A percentile compares a stretch with the other conserved stretches of the same genome.
Evolutionary conservation across 2,888 invertebrate species (phyloP).

Genomic region (Smittia sp.): DNA sequence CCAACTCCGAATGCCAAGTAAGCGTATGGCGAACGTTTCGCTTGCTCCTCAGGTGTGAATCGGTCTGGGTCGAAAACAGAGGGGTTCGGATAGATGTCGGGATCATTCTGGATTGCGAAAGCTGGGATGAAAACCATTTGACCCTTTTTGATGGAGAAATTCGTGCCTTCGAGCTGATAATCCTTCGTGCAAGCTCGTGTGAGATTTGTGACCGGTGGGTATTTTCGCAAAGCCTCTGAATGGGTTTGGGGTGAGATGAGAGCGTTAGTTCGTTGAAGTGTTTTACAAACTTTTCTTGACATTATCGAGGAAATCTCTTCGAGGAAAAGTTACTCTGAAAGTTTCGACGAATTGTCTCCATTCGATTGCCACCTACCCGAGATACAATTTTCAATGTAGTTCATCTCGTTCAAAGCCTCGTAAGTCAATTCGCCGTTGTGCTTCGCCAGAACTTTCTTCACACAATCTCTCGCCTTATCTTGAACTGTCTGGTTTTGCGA

Average conservation of each 20-base stretch:
- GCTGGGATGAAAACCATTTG: conserved; percentile 40
- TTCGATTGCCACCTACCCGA: conserved; percentile 8
- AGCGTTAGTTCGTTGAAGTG: neutral
- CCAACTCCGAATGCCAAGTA: conserved; percentile 32
- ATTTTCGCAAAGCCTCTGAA: conserved; percentile 42
- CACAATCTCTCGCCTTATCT: conserved; percentile 23
- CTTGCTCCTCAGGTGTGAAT: conserved; percentile 30
- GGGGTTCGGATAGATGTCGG: conserved; percentile 27
- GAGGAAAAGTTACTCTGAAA: no score
- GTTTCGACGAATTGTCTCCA: conserved; percentile 1
- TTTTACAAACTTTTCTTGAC: no score
- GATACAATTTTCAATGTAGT: conserved; percentile 11
- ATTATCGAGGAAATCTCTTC: no score
- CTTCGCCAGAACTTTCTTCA: neutral
- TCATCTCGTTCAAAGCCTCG: conserved; percentile 23
- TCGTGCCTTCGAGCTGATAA: conserved; percentile 25
- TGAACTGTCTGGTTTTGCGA: neutral
- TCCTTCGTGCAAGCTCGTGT: conserved; percentile 7
- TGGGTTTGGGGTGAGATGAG: neutral
- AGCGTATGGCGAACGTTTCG: conserved; percentile 43
- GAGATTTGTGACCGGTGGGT: conserved; percentile 38
- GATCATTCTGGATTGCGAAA: conserved; percentile 31
- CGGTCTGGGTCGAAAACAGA: conserved; percentile 29
- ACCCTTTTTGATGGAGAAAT: conserved; percentile 35
- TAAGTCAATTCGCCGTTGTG: conserved; percentile 22